Percentiles rank a stretch among this genome's conserved stretches.
These are phyloP conservation scores for Zonitis immaculata DNA, from an alignment of 2,888 invertebrate genomes.

Conservation along the genomic window DNA sequence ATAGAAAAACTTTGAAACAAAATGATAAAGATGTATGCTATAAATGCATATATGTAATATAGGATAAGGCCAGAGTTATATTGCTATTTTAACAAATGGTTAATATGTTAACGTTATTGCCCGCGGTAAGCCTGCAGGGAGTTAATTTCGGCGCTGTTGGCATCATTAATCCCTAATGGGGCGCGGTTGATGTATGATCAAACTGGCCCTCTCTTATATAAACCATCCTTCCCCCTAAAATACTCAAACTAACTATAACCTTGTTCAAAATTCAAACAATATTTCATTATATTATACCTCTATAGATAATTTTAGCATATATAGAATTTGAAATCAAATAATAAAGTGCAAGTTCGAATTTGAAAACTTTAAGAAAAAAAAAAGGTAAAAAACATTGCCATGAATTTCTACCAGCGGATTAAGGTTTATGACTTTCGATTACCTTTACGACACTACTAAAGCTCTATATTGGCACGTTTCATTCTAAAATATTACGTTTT, in stretches of 20 bases:
- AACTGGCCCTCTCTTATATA: constrained; percentile 32
- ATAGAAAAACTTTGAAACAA: constrained; percentile 12
- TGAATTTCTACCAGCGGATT: constrained; percentile 46
- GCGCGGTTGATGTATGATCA: constrained; percentile 52
- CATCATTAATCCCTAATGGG: constrained; percentile 53
- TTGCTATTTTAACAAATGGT: constrained; percentile 51
- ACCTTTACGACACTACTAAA: constrained; percentile 47
- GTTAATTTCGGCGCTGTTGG: constrained; percentile 51
- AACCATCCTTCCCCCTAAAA: constrained; percentile 10
- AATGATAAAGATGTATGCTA: too few species aligned
- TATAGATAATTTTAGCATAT: too few species aligned
- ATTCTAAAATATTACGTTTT: constrained; percentile 44
- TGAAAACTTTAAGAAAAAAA: too few species aligned
- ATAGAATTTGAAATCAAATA: too few species aligned
- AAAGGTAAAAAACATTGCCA: constrained; percentile 24
- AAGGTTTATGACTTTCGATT: constrained; percentile 49
- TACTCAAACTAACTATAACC: background rate
- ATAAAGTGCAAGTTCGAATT: too few species aligned
- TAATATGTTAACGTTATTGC: constrained; percentile 53
- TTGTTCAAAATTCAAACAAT: background rate
- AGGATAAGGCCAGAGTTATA: constrained; percentile 36
- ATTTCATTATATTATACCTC: background rate
- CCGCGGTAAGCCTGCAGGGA: constrained; percentile 50
- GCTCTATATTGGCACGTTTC: constrained; percentile 42
- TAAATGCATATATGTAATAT: constrained; percentile 31